Evolutionary conservation across 2,797 vertebrate species (phyloP).

Genomic region (Masticophis lateralis): DNA sequence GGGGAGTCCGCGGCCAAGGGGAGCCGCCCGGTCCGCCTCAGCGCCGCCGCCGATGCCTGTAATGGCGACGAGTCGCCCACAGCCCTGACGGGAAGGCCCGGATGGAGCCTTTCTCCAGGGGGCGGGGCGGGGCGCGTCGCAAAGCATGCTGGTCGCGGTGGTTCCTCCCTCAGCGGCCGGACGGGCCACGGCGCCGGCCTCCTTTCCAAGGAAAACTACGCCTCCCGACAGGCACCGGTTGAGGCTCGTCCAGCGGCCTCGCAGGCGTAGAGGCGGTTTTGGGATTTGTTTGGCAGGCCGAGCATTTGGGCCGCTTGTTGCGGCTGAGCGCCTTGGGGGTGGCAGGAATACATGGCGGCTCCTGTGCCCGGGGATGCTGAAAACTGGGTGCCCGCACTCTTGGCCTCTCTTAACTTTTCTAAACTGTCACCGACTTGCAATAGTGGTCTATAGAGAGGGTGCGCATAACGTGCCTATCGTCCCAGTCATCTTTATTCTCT

Average conservation of each 20-base stretch:
- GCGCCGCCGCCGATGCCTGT: constrained; percentile 59
- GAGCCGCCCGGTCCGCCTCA: constrained; percentile 55
- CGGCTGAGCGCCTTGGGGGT: too few species aligned
- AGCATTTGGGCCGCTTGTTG: background rate
- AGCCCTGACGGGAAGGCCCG: constrained; percentile 77
- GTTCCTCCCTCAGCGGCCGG: background rate
- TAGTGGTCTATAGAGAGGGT: too few species aligned
- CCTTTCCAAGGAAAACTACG: background rate
- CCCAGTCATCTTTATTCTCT: too few species aligned
- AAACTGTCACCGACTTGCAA: too few species aligned
- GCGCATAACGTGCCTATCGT: too few species aligned
- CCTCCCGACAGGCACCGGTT: background rate
- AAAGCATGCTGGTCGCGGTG: background rate
- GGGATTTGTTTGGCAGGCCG: background rate
- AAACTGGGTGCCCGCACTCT: background rate
- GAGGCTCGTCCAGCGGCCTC: background rate
- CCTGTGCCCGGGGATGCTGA: background rate
- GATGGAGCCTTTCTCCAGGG: constrained; percentile 73
- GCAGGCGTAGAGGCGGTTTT: background rate
- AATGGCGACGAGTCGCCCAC: constrained; percentile 96
- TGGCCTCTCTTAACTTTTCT: background rate
- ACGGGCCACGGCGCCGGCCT: fast-evolving
- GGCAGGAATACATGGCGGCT: background rate
- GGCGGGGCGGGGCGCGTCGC: background rate
- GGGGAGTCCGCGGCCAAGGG: constrained; percentile 24